phyloP scores from a whole-genome alignment of 2,113 vertebrate genomes.

The Corythornis madagascariensis region DNA sequence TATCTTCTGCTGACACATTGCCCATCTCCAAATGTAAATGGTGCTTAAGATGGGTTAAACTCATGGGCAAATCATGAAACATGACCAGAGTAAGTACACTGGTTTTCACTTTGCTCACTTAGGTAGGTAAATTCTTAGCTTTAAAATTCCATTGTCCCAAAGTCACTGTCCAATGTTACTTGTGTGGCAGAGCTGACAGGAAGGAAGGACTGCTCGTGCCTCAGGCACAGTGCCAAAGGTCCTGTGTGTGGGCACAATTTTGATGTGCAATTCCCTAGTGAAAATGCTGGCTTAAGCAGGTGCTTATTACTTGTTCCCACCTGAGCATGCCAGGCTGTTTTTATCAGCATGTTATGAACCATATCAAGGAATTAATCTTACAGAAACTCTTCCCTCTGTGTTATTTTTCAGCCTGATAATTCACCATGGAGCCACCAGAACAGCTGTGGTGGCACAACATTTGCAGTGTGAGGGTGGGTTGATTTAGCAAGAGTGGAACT shows the following conservation, averaged over 20 bases:
- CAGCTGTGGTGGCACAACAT: not conserved
- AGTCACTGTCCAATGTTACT: not conserved
- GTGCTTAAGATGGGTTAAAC: not conserved
- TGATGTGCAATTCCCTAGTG: not conserved
- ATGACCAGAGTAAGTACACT: not conserved
- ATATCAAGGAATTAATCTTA: not conserved
- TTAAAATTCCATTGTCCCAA: not conserved
- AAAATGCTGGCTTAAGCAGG: not conserved
- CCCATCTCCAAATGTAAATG: not conserved
- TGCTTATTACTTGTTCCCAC: not conserved
- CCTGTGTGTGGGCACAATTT: not conserved
- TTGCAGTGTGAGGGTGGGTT: not conserved
- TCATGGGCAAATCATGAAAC: not conserved
- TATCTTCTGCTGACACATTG: not conserved
- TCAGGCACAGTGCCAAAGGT: not conserved
- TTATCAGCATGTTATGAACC: not conserved
- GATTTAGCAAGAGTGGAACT: not conserved
- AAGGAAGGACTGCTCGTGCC: not conserved
- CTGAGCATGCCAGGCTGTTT: not conserved
- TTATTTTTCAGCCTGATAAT: constrained; percentile 5
- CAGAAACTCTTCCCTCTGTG: not conserved
- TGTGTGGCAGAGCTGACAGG: not conserved
- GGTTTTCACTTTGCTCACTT: not conserved
- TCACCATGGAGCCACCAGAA: not conserved
- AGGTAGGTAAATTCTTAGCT: not conserved